Percentiles rank a stretch among this genome's conserved stretches.
These are phyloP conservation scores for Notarius quadriscutis DNA, from an alignment of 2,113 vertebrate species.

Conservation along the genomic window DNA sequence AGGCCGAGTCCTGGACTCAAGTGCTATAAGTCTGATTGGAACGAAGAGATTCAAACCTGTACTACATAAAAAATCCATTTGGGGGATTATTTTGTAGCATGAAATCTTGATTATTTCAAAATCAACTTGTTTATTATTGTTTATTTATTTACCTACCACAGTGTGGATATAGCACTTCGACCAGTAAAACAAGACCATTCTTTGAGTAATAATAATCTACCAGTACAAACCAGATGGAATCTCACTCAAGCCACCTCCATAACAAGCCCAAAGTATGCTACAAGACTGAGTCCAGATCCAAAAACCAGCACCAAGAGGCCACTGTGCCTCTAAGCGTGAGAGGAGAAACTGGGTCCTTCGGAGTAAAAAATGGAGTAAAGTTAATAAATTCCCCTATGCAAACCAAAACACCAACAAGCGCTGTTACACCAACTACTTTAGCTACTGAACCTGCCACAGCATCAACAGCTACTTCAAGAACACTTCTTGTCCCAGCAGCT, in stretches of 20 bases:
- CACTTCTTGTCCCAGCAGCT: not conserved
- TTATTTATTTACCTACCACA: not conserved
- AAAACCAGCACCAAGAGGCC: constrained; percentile 6
- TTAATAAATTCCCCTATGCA: not conserved
- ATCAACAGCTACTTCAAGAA: constrained; percentile 7
- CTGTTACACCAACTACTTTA: not conserved
- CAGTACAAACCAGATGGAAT: constrained; percentile 12
- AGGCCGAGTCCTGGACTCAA: too few species aligned
- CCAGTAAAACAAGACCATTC: not conserved
- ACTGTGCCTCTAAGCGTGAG: constrained; percentile 39
- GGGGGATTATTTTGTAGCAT: not conserved
- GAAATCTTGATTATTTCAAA: not conserved
- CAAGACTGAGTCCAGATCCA: constrained; percentile 54
- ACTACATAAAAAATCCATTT: not conserved
- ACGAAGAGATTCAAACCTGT: too few species aligned
- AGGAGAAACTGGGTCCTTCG: not conserved
- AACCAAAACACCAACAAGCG: constrained; percentile 14
- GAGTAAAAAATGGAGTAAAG: not conserved
- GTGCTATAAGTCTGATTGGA: too few species aligned
- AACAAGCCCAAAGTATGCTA: constrained; percentile 34
- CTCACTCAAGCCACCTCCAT: not conserved
- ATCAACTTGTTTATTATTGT: not conserved
- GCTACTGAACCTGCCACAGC: not conserved
- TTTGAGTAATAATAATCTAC: constrained; percentile 5
- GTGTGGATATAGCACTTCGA: not conserved